Evolutionary conservation across 2,113 vertebrate species (phyloP), one percentile per base, ranked within the genome.

Genomic region (Cacatua alba): DNA sequence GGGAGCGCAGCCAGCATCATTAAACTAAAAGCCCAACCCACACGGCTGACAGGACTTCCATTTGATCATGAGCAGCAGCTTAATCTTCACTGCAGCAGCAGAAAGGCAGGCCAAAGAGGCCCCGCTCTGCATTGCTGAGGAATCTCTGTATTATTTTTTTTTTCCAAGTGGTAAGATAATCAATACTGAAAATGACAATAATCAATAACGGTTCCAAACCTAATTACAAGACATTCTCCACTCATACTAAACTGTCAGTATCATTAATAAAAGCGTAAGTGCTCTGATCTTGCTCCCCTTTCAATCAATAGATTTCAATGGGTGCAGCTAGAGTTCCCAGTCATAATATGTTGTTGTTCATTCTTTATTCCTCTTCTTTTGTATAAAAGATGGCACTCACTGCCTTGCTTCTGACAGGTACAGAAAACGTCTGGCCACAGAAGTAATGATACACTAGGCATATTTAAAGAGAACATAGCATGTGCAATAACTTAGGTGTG

Each of bases 191-290:
- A 93, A 95, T 83, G 17, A 92, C 85, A 95, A 94, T 92, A 95
- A 94, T 95, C 92, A 94, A 90, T 92, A 94, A 90, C 0, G 0
- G 33, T 75, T 94, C 85, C 85, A 96, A 78, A 93, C 51, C 29
- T 75, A 86, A 95, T 95, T 88, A 88, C 64, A 74, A 94, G 92
- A 82, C 55, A 41, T 96, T 86, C 82, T 94, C 88, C 64, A 68
- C 86, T 85, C 87, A 88, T 51, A 74, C 19, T 70, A 57, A 95
- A 43, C 39, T 88, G 79, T 80, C 75, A 89, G 79, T 55, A 86
- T 74, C 75, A 90, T 96, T 96, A 96, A 96, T 91, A 96, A 92
- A 92, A 95, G 71, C 24, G 0, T 81, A 90, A 95, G 55, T 37
- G 55, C 55, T 94, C 63, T 75, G 68, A 88, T 83, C 69, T 59